These are phyloP conservation scores for Drosophila mimica DNA, from an alignment of 2,888 invertebrate species.

Conservation along the genomic window DNA sequence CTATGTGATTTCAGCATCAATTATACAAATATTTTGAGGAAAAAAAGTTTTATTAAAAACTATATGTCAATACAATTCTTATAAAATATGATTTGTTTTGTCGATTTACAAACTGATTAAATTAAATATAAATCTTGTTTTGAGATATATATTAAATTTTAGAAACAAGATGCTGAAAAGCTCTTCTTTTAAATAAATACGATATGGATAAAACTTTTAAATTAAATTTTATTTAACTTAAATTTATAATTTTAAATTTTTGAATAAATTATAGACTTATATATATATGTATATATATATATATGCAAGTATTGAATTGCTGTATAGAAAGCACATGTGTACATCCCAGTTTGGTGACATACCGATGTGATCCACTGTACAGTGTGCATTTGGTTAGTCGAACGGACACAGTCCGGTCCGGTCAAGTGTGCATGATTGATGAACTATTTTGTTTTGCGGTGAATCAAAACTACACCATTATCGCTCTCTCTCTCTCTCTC, in stretches of 20 bases:
- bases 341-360: not conserved
- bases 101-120: not conserved
- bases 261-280: not conserved
- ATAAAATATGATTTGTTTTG: not conserved
- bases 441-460: conserved; percentile 80
- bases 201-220: not conserved
- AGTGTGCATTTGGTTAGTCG: conserved; percentile 26
- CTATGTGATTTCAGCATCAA: not conserved
- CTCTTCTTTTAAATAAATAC: not conserved
- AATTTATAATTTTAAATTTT: not conserved
- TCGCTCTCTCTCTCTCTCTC: not conserved
- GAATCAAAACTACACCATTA: conserved; percentile 79
- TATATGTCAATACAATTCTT: not conserved
- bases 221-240: too few relatives aligned
- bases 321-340: not conserved
- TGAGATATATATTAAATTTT: too few relatives aligned
- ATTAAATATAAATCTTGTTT: not conserved
- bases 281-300: not conserved
- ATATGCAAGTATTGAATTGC: not conserved
- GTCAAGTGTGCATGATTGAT: conserved; percentile 81
- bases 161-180: not conserved
- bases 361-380: conserved; percentile 37
- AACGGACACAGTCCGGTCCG: conserved; percentile 45
- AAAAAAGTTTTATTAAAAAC: too few relatives aligned
- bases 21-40: too few relatives aligned